phyloP scores from a whole-genome alignment of 2,113 vertebrate genomes.

The Alligator mississippiensis region DNA sequence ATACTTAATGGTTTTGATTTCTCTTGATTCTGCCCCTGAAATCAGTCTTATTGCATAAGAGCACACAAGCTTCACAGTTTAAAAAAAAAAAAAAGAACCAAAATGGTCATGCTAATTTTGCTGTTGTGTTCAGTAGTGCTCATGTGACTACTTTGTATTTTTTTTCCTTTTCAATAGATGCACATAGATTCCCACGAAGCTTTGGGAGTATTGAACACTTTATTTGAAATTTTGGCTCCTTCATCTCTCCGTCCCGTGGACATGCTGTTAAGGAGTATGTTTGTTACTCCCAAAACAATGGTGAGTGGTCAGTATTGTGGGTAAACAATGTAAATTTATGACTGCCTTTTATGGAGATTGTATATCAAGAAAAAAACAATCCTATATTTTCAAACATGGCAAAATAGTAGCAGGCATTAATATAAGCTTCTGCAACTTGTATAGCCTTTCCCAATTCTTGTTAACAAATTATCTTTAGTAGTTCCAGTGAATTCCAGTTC shows the following conservation, averaged over 20 bases:
- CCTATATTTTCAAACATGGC: not conserved
- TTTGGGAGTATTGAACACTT: slow-evolving; percentile 92
- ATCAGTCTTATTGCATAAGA: not conserved
- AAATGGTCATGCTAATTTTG: not conserved
- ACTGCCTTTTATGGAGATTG: not conserved
- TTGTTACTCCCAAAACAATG: slow-evolving; percentile 90
- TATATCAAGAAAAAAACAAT: not conserved
- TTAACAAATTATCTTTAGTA: not conserved
- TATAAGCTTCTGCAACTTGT: not conserved
- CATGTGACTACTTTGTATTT: not conserved
- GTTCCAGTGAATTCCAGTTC: not conserved
- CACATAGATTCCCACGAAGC: slow-evolving; percentile 96
- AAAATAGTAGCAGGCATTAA: not conserved
- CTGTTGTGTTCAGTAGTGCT: not conserved
- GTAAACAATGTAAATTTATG: not conserved
- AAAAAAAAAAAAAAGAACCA: not conserved
- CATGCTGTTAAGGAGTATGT: slow-evolving; percentile 98
- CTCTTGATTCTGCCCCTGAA: not conserved
- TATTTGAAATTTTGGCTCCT: slow-evolving; percentile 96
- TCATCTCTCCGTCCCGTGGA: slow-evolving; percentile 97
- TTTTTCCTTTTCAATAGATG: slow-evolving; percentile 81
- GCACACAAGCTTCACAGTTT: not conserved
- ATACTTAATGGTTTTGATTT: not conserved
- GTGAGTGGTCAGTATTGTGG: slow-evolving; percentile 78
- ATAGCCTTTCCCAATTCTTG: not conserved